Evolutionary conservation across 2,113 vertebrate genomes (phyloP).

Genomic region (Solenodon paradoxus): DNA sequence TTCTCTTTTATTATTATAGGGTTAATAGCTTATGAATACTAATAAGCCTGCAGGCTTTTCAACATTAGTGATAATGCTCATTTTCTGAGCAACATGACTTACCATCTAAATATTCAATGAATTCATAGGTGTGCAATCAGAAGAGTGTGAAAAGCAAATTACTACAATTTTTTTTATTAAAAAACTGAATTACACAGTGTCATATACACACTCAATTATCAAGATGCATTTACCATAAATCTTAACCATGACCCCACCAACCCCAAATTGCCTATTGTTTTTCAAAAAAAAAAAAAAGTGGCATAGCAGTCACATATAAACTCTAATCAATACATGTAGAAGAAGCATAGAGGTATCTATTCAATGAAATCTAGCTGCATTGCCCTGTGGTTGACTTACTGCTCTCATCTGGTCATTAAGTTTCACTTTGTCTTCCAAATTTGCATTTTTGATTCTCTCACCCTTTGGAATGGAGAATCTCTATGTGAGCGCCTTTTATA

Average conservation of each 20-base stretch:
- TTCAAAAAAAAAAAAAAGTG: slow-evolving; percentile 5
- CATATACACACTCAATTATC: background rate
- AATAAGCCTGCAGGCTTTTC: background rate
- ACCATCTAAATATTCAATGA: background rate
- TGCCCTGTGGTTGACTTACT: background rate
- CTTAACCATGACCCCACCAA: background rate
- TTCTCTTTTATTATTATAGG: background rate
- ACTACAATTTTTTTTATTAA: background rate
- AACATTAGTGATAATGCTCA: background rate
- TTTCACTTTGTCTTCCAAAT: background rate
- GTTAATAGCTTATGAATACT: background rate
- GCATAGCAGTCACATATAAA: background rate
- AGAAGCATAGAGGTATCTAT: background rate
- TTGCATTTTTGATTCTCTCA: background rate
- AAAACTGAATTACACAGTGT: background rate
- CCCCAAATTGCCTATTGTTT: background rate
- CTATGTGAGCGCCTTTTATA: background rate
- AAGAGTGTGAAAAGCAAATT: background rate
- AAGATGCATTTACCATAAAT: background rate
- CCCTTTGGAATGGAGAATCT: background rate
- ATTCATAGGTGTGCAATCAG: background rate
- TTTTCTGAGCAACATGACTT: background rate
- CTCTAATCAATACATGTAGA: background rate
- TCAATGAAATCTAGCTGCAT: background rate
- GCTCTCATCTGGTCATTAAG: background rate